These are phyloP conservation scores for Nasonia oneida DNA, from an alignment of 2,888 invertebrate genomes.

Conservation along the genomic window DNA sequence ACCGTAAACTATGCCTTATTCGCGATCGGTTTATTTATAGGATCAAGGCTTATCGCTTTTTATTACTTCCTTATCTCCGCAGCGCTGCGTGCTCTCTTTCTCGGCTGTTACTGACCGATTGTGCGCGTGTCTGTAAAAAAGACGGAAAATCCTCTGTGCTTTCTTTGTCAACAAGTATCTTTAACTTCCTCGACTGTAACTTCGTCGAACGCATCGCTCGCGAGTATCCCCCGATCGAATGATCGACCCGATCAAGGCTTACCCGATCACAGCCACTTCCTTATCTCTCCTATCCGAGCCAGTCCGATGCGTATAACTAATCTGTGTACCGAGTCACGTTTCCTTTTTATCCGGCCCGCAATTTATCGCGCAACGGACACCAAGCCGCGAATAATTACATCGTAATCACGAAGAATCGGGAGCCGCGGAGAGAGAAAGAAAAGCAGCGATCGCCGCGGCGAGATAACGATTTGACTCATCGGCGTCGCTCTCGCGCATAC, in stretches of 20 bases:
- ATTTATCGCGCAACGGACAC: too few species aligned
- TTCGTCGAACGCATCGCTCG: background rate
- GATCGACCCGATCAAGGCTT: conserved; percentile 22
- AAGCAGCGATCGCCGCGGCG: background rate
- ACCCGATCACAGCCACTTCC: background rate
- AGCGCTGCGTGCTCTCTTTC: background rate
- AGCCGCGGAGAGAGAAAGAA: conserved; percentile 5
- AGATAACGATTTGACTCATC: conserved; percentile 37
- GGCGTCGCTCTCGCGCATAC: conserved; percentile 4
- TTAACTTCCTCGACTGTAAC: background rate
- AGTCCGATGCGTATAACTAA: background rate
- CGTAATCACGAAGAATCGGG: background rate
- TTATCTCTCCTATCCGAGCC: background rate
- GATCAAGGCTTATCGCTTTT: background rate
- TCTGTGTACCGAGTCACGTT: background rate
- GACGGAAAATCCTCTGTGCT: too few species aligned
- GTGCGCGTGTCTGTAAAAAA: background rate
- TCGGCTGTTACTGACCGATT: background rate
- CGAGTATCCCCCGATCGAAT: background rate
- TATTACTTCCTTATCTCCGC: background rate
- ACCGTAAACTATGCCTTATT: background rate
- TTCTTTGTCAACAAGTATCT: background rate
- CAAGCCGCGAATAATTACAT: background rate
- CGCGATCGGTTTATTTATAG: background rate
- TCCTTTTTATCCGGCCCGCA: background rate